phyloP scores from a whole-genome alignment of 2,888 invertebrate genomes.

The Hirudinaria manillensis region DNA sequence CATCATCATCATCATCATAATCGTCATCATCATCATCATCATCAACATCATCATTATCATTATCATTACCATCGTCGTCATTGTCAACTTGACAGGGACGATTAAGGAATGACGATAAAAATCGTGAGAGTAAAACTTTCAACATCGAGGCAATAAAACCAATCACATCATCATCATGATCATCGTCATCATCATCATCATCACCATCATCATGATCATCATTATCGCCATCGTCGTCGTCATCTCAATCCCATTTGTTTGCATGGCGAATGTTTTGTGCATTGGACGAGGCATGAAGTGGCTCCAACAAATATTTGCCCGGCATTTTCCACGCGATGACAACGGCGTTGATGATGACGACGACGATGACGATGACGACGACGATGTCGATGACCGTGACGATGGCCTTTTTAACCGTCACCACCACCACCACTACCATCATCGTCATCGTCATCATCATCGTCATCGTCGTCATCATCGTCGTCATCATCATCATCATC shows the following conservation, averaged over 20 bases:
- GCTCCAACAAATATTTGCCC: too few relatives aligned
- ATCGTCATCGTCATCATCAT: neutral
- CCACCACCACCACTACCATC: neutral
- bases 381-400: neutral
- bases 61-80: neutral
- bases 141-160: neutral
- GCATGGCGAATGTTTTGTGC: too few relatives aligned
- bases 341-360: neutral
- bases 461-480: neutral
- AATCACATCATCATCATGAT: neutral
- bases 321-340: neutral
- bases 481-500: neutral
- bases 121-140: too few relatives aligned
- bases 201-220: neutral
- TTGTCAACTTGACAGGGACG: neutral
- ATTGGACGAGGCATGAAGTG: constrained; percentile 11
- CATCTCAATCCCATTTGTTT: neutral
- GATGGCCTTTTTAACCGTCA: neutral
- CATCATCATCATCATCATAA: constrained; percentile 27
- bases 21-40: constrained; percentile 25
- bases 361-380: too few relatives aligned
- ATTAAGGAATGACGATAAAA: neutral
- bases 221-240: neutral
- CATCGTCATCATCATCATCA: neutral
- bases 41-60: constrained; percentile 22